Percentiles rank a stretch among this genome's conserved stretches.
Evolutionary conservation across 2,888 invertebrate genomes (phyloP).

Genomic region (Perithous albicinctus): DNA sequence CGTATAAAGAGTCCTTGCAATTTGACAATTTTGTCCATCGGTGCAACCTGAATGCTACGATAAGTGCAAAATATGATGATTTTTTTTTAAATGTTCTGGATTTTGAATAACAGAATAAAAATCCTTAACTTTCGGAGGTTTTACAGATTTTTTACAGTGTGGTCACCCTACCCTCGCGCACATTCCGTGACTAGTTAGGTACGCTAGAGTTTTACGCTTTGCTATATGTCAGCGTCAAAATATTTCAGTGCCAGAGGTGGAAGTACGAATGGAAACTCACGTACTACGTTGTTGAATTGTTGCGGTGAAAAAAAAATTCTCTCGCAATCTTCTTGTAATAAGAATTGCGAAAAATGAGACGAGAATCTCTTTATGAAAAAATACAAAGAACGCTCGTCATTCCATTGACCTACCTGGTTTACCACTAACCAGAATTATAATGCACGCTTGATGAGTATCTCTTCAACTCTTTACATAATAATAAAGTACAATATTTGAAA

Average conservation of each 20-base stretch:
- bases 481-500: no score
- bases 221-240: conserved; percentile 26
- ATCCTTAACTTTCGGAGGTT: no score
- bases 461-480: background rate
- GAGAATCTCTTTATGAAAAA: conserved; percentile 57
- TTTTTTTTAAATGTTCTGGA: no score
- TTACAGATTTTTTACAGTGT: no score
- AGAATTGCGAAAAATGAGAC: conserved; percentile 54
- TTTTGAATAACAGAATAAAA: no score
- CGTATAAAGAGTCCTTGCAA: no score
- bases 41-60: no score
- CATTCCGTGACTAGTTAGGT: background rate
- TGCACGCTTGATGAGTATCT: conserved; percentile 14
- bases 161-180: no score
- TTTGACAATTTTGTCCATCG: no score
- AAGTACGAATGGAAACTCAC: conserved; percentile 52
- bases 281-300: conserved; percentile 54
- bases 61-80: no score
- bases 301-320: conserved; percentile 34
- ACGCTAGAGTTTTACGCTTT: background rate
- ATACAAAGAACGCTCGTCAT: conserved; percentile 55
- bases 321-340: conserved; percentile 56
- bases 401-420: conserved; percentile 21
- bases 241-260: conserved; percentile 37
- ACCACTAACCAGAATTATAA: conserved; percentile 16